These are phyloP conservation scores for Graphium colonna DNA, from an alignment of 2,888 invertebrate genomes.

Conservation along the genomic window DNA sequence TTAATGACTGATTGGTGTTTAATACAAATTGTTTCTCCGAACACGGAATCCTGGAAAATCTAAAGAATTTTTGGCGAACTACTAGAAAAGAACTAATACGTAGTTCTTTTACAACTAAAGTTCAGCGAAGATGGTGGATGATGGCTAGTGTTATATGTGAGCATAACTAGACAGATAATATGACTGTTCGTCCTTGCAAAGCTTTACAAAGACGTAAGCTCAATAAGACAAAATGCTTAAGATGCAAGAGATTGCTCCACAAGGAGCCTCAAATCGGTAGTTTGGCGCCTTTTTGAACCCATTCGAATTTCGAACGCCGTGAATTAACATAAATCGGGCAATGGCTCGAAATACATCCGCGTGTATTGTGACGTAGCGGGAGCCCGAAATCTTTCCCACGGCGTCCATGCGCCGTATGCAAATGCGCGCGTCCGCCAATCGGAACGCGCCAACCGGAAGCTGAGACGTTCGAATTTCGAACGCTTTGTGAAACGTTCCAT, in stretches of 20 bases:
- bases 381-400: conserved; percentile 44
- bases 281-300: conserved; percentile 28
- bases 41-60: no score
- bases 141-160: no score
- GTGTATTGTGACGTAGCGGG: conserved; percentile 25
- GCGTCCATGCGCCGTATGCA: conserved; percentile 53
- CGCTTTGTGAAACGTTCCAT: conserved; percentile 26
- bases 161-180: no score
- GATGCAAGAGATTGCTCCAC: background rate
- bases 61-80: no score
- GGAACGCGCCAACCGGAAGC: conserved; percentile 44
- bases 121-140: no score
- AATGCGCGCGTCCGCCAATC: conserved; percentile 42
- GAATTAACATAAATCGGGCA: conserved; percentile 51
- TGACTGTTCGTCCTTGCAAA: no score
- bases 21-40: no score
- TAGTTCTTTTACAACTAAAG: no score
- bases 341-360: conserved; percentile 47
- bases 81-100: no score
- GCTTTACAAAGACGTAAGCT: no score
- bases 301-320: conserved; percentile 40
- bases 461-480: conserved; percentile 50
- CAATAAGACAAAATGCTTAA: no score
- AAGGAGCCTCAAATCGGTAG: conserved; percentile 4
- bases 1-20: no score